Evolutionary conservation across 2,888 invertebrate genomes (phyloP), one percentile per base, ranked within the genome.

Genomic region (Agriopis marginaria): DNA sequence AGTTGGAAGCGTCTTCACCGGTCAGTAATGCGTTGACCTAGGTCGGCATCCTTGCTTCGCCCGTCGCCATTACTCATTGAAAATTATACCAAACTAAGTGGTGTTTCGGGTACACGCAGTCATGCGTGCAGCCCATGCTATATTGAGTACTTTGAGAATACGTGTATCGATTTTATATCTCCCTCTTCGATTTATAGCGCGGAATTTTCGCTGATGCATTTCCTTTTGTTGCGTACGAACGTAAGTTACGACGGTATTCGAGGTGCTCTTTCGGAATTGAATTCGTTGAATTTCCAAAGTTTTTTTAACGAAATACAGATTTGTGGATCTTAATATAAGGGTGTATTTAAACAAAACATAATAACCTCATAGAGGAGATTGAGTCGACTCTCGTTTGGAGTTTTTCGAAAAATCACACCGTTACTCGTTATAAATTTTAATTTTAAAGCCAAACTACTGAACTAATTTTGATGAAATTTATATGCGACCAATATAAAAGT

Each of bases 41-140:
- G 91, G 91, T 90, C 88, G 84, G 82, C 59, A 83, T 86, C 81
- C 82, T 84, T 80, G 77, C 78, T 79, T 74, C 78, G 75, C 75
- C 82, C 80, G 84, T 84, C 82, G 82, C 85, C 87, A 90, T 90
- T 89, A 90, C 88, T 93, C 92, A 93, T 91, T 90, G 90, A 90
- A 92, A 91, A 92, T 91, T 91, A 92, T 93, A 90, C 91, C 83
- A 83, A 82, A 83, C 89, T 93, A 92, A 93, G 92, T 93, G 91
- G 90, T 88, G 87, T 90, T 91, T 91, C 92, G 88, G 87, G 90
- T 92, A 86, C 79, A 86, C 74, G 83, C 90, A 88, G 84, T 88
- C 90, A 86, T 85, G 86, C 85, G 85, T 80, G 73, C 71, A 75
- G 74, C 74, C 77, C 76, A 77, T 73, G 75, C 80, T 79, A 80